phyloP scores from a whole-genome alignment of 2,113 vertebrate genomes.

The Prunella himalayana region DNA sequence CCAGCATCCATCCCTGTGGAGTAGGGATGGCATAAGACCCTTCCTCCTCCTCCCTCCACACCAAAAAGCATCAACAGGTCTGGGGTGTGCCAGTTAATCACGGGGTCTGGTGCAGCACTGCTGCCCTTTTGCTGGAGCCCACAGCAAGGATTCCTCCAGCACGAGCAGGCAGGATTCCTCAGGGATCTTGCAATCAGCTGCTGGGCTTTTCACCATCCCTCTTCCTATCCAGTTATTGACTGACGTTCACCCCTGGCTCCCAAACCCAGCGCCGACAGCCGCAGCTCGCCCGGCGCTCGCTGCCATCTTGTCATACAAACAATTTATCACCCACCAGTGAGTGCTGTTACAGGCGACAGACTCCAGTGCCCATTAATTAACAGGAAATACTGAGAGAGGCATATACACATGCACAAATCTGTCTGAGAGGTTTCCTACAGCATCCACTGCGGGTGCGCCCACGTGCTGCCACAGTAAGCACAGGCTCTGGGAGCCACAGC shows the following conservation, averaged over 20 bases:
- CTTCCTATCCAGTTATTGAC: not conserved
- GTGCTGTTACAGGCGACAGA: constrained; percentile 21
- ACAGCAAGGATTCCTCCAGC: not conserved
- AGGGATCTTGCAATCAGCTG: fast-evolving
- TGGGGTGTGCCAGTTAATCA: not conserved
- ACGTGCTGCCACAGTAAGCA: fast-evolving
- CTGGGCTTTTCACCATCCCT: not conserved
- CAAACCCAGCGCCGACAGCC: not conserved
- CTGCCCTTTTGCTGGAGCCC: not conserved
- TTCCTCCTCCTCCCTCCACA: not conserved
- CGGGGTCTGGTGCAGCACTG: not conserved
- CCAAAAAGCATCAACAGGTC: fast-evolving
- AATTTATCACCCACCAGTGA: constrained; percentile 22
- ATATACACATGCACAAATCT: not conserved
- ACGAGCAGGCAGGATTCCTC: fast-evolving
- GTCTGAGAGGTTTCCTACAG: not conserved
- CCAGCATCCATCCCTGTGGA: not conserved
- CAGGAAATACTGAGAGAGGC: constrained; percentile 26
- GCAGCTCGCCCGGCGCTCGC: not conserved
- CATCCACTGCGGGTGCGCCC: fast-evolving
- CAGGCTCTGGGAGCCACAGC: not conserved
- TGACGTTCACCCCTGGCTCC: not conserved
- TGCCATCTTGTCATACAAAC: constrained; percentile 25
- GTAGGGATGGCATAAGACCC: fast-evolving
- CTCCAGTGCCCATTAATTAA: constrained; percentile 55